phyloP scores from a whole-genome alignment of 2,113 vertebrate genomes.

The Pheucticus melanocephalus region DNA sequence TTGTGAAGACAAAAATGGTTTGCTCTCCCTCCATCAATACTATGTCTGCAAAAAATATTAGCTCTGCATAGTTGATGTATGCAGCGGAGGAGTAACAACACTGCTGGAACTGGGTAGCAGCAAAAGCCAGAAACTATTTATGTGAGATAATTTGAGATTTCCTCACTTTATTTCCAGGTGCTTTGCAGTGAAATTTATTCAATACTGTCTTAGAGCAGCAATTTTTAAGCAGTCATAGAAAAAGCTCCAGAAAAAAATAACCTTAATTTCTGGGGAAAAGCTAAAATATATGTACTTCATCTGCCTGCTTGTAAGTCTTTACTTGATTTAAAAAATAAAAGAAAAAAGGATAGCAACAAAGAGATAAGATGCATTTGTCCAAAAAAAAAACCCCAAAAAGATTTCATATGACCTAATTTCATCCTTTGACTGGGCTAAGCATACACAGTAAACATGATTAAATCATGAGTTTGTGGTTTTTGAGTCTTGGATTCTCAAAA shows the following conservation, averaged over 20 bases:
- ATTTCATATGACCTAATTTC: neutral
- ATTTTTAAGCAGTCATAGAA: neutral
- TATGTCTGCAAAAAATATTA: neutral
- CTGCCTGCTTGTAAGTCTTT: neutral
- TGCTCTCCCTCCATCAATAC: neutral
- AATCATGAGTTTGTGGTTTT: neutral
- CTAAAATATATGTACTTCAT: neutral
- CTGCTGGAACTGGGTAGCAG: neutral
- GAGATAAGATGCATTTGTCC: neutral
- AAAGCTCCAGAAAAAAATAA: neutral
- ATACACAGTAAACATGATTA: neutral
- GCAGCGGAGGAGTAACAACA: neutral
- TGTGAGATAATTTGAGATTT: neutral
- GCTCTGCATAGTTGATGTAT: neutral
- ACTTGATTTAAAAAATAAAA: neutral
- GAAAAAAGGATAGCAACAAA: neutral
- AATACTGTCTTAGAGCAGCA: neutral
- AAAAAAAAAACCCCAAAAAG: neutral
- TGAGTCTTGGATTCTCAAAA: neutral
- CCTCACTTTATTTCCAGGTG: neutral
- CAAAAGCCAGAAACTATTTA: neutral
- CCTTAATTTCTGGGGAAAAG: neutral
- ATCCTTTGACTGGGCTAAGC: neutral
- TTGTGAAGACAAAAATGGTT: neutral
- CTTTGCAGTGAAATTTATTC: neutral